Conservation (phyloP, 2,888 invertebrate genomes). For the Anagyrus pseudococci region DNA sequence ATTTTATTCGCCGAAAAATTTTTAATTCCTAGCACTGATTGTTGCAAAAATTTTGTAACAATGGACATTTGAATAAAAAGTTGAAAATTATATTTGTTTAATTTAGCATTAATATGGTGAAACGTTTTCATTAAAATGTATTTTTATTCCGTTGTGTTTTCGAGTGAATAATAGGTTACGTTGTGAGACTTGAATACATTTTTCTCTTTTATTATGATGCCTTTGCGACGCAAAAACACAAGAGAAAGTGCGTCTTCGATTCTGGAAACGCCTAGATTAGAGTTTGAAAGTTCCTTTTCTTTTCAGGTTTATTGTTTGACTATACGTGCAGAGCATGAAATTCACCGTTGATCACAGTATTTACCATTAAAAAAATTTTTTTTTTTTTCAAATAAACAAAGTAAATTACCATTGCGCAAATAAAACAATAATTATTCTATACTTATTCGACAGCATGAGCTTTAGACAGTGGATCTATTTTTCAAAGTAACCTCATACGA, state of each 20-base stretch:
- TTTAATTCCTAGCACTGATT: too few relatives aligned
- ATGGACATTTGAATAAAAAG: too few relatives aligned
- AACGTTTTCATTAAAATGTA: constrained; percentile 21
- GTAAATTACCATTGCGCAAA: too few relatives aligned
- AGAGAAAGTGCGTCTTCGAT: constrained; percentile 38
- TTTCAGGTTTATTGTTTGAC: constrained; percentile 8
- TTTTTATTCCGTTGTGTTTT: neutral
- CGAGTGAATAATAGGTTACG: constrained; percentile 19
- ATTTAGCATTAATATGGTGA: neutral
- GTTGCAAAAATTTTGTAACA: too few relatives aligned
- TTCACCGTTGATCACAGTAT: neutral
- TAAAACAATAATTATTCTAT: too few relatives aligned
- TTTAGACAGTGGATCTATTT: too few relatives aligned
- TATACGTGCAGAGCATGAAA: neutral
- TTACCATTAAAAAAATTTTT: neutral
- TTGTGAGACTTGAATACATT: constrained; percentile 18
- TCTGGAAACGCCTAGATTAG: constrained; percentile 35
- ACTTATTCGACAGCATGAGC: too few relatives aligned
- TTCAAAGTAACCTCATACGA: too few relatives aligned
- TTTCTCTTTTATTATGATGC: constrained; percentile 9
- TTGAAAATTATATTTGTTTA: too few relatives aligned
- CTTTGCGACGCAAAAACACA: constrained; percentile 27
- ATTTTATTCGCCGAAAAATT: too few relatives aligned
- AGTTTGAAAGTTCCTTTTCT: constrained; percentile 37
- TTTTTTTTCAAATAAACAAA: too few relatives aligned